Evolutionary conservation across 2,888 invertebrate genomes (phyloP).

Genomic region (Notocelia uddmanniana): DNA sequence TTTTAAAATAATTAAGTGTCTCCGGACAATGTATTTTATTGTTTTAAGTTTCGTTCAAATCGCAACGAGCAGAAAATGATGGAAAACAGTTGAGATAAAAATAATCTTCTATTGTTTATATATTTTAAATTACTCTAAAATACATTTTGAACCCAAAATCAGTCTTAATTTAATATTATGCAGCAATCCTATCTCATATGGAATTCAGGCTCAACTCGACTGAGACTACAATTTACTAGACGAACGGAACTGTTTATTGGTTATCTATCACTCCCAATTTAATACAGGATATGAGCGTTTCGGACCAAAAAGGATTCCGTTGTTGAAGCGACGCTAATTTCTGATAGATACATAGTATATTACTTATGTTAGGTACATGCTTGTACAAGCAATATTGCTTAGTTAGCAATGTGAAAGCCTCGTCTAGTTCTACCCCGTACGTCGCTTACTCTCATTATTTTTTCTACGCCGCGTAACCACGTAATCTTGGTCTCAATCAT

Average conservation of each 20-base stretch:
- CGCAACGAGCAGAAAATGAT: not conserved
- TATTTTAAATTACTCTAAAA: too few species aligned
- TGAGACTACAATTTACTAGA: not conserved
- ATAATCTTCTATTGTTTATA: too few species aligned
- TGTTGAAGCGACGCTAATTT: too few species aligned
- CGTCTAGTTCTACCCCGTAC: not conserved
- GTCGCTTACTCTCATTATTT: constrained; percentile 1
- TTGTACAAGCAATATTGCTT: too few species aligned
- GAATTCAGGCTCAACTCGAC: not conserved
- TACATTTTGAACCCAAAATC: not conserved
- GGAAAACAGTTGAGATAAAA: too few species aligned
- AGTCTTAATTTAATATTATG: too few species aligned
- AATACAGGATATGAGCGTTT: too few species aligned
- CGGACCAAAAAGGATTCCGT: too few species aligned
- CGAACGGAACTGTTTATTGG: not conserved
- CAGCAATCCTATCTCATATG: too few species aligned
- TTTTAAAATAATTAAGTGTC: too few species aligned
- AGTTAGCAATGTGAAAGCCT: constrained; percentile 10
- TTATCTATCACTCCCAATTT: not conserved
- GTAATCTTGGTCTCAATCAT: constrained; percentile 17
- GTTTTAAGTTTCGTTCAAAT: too few species aligned
- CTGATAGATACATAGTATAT: not conserved
- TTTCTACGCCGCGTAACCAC: constrained; percentile 21
- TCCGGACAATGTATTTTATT: not conserved
- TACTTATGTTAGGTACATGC: not conserved